Evolutionary conservation across 2,888 invertebrate genomes (phyloP).

Genomic region (Melanargia galathea): DNA sequence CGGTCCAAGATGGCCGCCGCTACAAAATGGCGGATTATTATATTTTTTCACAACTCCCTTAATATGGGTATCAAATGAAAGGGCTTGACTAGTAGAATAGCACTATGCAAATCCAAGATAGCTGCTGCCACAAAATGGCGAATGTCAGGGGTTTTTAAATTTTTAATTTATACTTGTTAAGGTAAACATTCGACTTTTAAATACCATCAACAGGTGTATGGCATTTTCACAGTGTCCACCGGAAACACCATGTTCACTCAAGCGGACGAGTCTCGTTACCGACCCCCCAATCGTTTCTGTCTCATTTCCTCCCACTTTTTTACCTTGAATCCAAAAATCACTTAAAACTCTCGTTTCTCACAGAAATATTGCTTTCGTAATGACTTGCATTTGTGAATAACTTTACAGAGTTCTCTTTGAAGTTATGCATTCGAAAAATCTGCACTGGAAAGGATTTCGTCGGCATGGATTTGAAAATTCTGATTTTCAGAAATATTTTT

Average conservation of each 20-base stretch:
- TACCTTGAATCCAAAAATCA: slow-evolving; percentile 53
- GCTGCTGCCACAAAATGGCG: too few species aligned
- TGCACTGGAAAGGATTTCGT: too few species aligned
- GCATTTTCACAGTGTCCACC: slow-evolving; percentile 48
- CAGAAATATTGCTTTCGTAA: slow-evolving; percentile 46
- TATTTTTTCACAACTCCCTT: too few species aligned
- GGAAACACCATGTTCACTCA: slow-evolving; percentile 67
- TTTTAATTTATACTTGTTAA: background rate
- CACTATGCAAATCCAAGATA: too few species aligned
- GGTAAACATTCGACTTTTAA: slow-evolving; percentile 16
- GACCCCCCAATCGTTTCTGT: slow-evolving; percentile 59
- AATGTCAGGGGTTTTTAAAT: too few species aligned
- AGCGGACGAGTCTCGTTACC: slow-evolving; percentile 67
- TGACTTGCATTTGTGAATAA: slow-evolving; percentile 42
- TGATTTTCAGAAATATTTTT: too few species aligned
- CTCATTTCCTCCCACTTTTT: slow-evolving; percentile 73
- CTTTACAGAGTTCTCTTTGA: background rate
- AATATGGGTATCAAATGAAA: too few species aligned
- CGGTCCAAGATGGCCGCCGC: too few species aligned
- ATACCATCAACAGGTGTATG: slow-evolving; percentile 55
- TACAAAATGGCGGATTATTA: too few species aligned
- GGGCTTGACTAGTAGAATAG: too few species aligned
- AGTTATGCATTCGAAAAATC: too few species aligned
- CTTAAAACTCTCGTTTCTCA: slow-evolving; percentile 52
- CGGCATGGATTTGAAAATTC: too few species aligned